These are phyloP conservation scores for Sinhomidia bicolor DNA, from an alignment of 2,888 invertebrate genomes.

Conservation along the genomic window DNA sequence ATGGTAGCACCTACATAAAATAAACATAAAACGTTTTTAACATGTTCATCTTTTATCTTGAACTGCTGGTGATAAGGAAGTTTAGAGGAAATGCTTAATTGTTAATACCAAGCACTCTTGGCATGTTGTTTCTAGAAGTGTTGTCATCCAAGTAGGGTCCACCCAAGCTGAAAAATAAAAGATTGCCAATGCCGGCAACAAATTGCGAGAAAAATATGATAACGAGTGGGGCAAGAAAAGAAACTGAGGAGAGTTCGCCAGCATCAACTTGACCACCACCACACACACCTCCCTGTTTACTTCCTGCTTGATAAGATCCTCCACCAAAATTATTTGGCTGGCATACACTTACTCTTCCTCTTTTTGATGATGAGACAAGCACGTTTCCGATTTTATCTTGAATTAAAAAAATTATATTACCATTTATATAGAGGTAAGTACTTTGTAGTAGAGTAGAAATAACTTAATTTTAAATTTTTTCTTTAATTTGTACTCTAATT, in stretches of 20 bases:
- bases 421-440: no score
- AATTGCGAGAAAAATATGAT: conserved; percentile 87
- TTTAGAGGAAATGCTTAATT: neutral
- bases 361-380: neutral
- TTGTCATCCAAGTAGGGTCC: conserved; percentile 88
- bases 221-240: conserved; percentile 82
- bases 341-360: conserved; percentile 58
- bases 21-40: neutral
- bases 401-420: conserved; percentile 28
- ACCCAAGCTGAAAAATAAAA: conserved; percentile 86
- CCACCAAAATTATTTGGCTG: neutral
- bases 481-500: neutral
- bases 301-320: neutral
- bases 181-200: conserved; percentile 87
- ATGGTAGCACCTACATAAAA: conserved; percentile 82
- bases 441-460: no score
- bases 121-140: conserved; percentile 86
- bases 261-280: conserved; percentile 81
- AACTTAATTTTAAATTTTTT: no score
- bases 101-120: conserved; percentile 84
- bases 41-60: neutral
- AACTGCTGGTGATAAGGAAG: neutral
- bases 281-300: conserved; percentile 81
- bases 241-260: neutral
- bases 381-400: conserved; percentile 33